Evolutionary conservation across 2,113 vertebrate genomes (phyloP).

Genomic region (Sinosuthora webbiana): DNA sequence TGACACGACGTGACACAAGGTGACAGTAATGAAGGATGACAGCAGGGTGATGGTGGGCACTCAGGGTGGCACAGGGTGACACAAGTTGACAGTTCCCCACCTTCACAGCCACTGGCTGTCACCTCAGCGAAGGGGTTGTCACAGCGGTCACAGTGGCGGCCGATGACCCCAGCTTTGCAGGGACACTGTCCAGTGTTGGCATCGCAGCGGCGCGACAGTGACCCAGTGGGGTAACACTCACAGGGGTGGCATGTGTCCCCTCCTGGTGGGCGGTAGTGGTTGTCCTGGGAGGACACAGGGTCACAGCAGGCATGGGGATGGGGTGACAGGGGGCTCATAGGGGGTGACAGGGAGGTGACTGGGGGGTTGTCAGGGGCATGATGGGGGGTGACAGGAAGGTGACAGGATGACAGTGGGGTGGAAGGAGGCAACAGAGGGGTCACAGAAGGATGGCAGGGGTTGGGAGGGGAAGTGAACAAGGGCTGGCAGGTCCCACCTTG

Average conservation of each 20-base stretch:
- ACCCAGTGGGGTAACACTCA: slow-evolving; percentile 91
- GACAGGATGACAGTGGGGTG: background rate
- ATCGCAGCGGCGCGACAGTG: slow-evolving; percentile 87
- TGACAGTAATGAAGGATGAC: background rate
- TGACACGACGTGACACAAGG: background rate
- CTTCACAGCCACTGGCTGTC: slow-evolving; percentile 89
- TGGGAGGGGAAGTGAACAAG: background rate
- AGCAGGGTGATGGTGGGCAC: background rate
- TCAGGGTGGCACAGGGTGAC: background rate
- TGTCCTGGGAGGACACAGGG: slow-evolving; percentile 76
- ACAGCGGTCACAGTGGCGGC: slow-evolving; percentile 91
- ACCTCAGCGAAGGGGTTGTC: slow-evolving; percentile 98
- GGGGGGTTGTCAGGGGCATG: background rate
- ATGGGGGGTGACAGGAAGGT: background rate
- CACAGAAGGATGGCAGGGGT: background rate
- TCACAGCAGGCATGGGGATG: background rate
- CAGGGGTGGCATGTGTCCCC: slow-evolving; percentile 84
- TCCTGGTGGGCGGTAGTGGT: slow-evolving; percentile 82
- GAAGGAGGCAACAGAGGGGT: background rate
- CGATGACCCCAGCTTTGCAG: slow-evolving; percentile 93
- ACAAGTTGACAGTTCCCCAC: slow-evolving; percentile 57
- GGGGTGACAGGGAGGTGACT: background rate
- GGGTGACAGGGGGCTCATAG: background rate
- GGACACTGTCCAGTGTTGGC: slow-evolving; percentile 85
- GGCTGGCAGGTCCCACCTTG: slow-evolving; percentile 80